phyloP scores from a whole-genome alignment of 2,888 invertebrate genomes.

The Zele albiditarsus region DNA sequence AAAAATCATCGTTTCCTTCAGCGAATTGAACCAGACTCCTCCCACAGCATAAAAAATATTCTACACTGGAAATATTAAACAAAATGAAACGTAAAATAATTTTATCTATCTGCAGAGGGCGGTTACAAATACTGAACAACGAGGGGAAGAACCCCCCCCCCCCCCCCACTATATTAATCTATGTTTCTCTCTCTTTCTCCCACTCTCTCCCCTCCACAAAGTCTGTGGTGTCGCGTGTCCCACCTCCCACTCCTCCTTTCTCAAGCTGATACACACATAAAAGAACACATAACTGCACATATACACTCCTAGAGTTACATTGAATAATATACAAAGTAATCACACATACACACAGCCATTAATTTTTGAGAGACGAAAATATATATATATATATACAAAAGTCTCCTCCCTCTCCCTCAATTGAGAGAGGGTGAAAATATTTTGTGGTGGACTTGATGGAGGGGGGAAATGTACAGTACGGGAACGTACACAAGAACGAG shows the following conservation, averaged over 20 bases:
- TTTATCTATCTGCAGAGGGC: conserved; percentile 18
- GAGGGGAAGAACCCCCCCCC: conserved; percentile 49
- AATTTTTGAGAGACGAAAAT: conserved; percentile 44
- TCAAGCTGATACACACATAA: conserved; percentile 34
- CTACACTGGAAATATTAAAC: background rate
- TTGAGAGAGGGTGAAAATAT: conserved; percentile 39
- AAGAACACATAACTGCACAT: conserved; percentile 41
- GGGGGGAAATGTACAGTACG: conserved; percentile 12
- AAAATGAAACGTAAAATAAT: background rate
- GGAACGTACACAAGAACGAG: background rate
- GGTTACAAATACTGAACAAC: conserved; percentile 23
- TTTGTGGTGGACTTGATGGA: conserved; percentile 45
- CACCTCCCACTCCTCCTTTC: conserved; percentile 68
- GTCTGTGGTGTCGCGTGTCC: conserved; percentile 69
- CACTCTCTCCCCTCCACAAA: conserved; percentile 51
- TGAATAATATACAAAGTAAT: conserved; percentile 26
- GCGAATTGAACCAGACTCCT: too few relatives aligned
- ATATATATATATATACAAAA: conserved; percentile 14
- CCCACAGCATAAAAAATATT: too few relatives aligned
- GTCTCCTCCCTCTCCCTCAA: conserved; percentile 30
- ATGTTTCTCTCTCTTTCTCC: conserved; percentile 54
- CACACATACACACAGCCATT: background rate
- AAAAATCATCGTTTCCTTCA: too few relatives aligned
- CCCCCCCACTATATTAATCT: conserved; percentile 43
- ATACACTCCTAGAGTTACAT: conserved; percentile 46